These are phyloP conservation scores for Myzus persicae DNA, from an alignment of 1,140 invertebrate species.

Conservation along the genomic window DNA sequence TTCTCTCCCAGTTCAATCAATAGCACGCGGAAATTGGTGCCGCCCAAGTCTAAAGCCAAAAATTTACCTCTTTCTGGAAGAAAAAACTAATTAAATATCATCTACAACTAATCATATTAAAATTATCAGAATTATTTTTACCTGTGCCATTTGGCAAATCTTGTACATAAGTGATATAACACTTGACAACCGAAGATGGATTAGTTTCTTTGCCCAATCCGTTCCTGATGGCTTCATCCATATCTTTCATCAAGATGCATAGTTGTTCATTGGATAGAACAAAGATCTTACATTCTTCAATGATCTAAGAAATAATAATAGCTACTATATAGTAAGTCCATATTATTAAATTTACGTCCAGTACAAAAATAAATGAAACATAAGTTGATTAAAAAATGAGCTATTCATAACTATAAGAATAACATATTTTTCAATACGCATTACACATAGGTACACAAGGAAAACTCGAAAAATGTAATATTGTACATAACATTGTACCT, in stretches of 20 bases:
- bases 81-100: neutral
- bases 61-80: conserved; percentile 73
- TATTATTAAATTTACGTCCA: neutral
- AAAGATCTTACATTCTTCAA: neutral
- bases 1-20: conserved; percentile 70
- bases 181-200: conserved; percentile 80
- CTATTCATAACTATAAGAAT: neutral
- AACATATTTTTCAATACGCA: neutral
- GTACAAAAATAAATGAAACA: neutral
- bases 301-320: neutral
- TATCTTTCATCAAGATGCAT: conserved; percentile 72
- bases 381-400: neutral
- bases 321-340: neutral
- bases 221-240: conserved; percentile 78
- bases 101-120: neutral
- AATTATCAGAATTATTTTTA: neutral
- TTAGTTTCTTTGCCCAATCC: conserved; percentile 82
- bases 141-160: conserved; percentile 67
- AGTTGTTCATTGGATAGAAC: neutral
- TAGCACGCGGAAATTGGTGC: conserved; percentile 81
- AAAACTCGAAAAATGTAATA: neutral
- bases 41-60: conserved; percentile 80
- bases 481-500: no score
- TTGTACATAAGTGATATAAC: conserved; percentile 91
- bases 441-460: neutral